Evolutionary conservation across 1,140 invertebrate species (phyloP).

Genomic region (Heliconius congener): DNA sequence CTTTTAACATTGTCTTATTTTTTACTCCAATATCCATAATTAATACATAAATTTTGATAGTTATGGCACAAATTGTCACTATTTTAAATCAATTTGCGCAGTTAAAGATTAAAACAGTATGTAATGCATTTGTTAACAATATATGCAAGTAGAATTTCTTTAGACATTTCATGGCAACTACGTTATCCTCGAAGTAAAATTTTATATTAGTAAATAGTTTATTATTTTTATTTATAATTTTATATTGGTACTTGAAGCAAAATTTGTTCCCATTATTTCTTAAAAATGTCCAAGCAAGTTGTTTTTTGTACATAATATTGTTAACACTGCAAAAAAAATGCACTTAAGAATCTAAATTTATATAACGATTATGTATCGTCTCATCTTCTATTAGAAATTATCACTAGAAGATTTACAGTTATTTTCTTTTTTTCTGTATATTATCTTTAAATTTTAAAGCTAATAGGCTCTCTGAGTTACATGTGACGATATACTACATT

Average conservation of each 20-base stretch:
- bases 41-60: no score
- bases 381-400: not conserved
- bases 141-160: not conserved
- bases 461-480: slow-evolving; percentile 14
- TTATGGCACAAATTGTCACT: no score
- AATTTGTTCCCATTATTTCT: not conserved
- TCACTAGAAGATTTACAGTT: slow-evolving; percentile 4
- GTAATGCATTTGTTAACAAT: not conserved
- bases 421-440: not conserved
- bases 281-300: not conserved
- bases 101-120: not conserved
- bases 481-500: slow-evolving; percentile 21
- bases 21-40: no score
- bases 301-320: not conserved
- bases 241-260: not conserved
- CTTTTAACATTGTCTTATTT: not conserved
- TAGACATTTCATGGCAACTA: not conserved
- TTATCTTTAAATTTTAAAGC: slow-evolving; percentile 27
- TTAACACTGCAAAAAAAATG: not conserved
- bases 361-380: not conserved
- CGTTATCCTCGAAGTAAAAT: not conserved
- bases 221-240: not conserved
- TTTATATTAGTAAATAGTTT: not conserved
- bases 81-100: not conserved
- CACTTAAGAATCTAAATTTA: not conserved